phyloP scores from a whole-genome alignment of 2,888 invertebrate genomes.

The Clistopyga incitator region DNA sequence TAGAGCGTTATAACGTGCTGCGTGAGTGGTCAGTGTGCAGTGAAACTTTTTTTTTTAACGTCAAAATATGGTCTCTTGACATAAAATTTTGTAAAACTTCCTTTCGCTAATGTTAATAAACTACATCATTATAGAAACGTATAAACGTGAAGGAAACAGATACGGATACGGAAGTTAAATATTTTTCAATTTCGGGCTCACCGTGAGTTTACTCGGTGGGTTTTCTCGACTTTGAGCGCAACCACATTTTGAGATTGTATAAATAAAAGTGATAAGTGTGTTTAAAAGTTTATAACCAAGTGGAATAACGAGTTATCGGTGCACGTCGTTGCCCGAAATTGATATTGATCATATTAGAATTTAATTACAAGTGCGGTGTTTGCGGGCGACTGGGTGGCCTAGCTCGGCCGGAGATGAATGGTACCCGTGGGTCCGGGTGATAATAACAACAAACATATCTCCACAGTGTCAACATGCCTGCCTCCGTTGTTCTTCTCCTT shows the following conservation, averaged over 20 bases:
- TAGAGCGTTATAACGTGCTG: background rate
- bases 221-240: conserved; percentile 5
- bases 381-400: conserved; percentile 16
- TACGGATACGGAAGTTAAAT: too few relatives aligned
- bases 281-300: background rate
- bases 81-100: background rate
- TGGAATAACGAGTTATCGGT: conserved; percentile 21
- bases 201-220: background rate
- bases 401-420: conserved; percentile 64
- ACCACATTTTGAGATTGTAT: background rate
- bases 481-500: conserved; percentile 68
- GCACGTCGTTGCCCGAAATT: conserved; percentile 24
- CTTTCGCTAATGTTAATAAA: too few relatives aligned
- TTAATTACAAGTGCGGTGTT: conserved; percentile 44
- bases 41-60: background rate
- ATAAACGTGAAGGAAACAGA: conserved; percentile 1
- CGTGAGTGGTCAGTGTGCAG: conserved; percentile 3
- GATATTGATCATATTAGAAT: conserved; percentile 47
- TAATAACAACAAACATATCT: conserved; percentile 65
- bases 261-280: conserved; percentile 16
- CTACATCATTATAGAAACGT: too few relatives aligned
- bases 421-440: conserved; percentile 68
- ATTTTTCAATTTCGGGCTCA: background rate
- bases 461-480: conserved; percentile 72
- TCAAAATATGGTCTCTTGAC: conserved; percentile 43